Evolutionary conservation across 1,140 invertebrate genomes (phyloP), one percentile per base, ranked within the genome.

Genomic region (Drosophila asahinai): DNA sequence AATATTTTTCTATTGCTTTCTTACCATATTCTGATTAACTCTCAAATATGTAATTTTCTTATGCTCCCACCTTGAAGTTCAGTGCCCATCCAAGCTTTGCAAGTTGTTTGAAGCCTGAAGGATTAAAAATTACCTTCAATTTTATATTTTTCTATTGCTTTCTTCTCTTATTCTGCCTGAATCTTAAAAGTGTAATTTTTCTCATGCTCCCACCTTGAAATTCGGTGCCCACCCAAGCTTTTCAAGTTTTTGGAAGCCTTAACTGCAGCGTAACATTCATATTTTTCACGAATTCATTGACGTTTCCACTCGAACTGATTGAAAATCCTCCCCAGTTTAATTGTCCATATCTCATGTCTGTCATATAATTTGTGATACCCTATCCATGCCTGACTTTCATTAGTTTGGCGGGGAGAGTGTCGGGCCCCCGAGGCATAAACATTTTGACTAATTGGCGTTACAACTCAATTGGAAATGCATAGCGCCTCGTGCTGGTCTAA

Each of bases 381-480:
- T 77, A 81, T 68, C 64, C 64, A 49, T 49, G 65, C 9, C 58
- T 22, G 33, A 63, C 65, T 67, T 67, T 67, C 65, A 30, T 67
- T 67, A 15, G 33, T 1, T 30, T 9, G 40, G 15, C 8, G 12
- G 12, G 5, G 9, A 58, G 57, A 33, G 17, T 43, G 45, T 27
- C 30, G 45, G 33, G 27, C 40, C 54, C 17, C 14, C 8, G 45
- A 54, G 52, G 38, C 70, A 43, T 12, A 57, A 51, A 73, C 55
- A 71, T 64, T 75, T 64, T 63, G 68, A 62, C 63, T 86, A 84
- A 84, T 86, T 86, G 63, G 79, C 83, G 57, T 64, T 86, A 72
- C 83, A 86, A 82, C 80, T 86, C 80, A 86, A 86, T 86, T 68
- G 70, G 8, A 82, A 79, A 86, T 73, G 52, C 55, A 81, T 64